Base-by-base conservation (phyloP, 1,140 invertebrate species). In the Trichonephila inaurata region DNA sequence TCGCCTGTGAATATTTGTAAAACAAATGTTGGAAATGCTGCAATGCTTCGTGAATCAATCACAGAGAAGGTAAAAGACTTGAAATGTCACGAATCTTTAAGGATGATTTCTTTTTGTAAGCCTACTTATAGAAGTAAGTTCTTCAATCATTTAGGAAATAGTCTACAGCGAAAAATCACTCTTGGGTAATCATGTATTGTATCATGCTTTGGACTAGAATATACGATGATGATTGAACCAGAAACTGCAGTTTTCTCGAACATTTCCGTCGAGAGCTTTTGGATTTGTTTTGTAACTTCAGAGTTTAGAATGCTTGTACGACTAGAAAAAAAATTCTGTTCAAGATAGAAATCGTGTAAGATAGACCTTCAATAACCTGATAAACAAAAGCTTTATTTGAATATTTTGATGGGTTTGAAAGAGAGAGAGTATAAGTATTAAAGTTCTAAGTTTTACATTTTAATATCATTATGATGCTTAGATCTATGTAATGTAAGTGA, bases 151-250 rank as follows among this genome's bases (percentile, higher is more conserved):
- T 77, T 77, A 77, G 72, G 18, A 77, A 77, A 77, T 77, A 28
- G 28, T 77, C 72, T 40, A 40, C 72, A 19, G 72, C 33, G 72
- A 19, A 77, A 28, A 77, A 77, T 33, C 16, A 77, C 72, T 77
- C 28, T 12, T 33, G 28, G 72, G 72, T 77, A 77, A 77, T 77
- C 72, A 33, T 77, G 16, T 77, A 77, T 33, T 6, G 72, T 16
- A 77, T 40, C 72, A 40, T 77, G 28, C 72, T 28, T 28, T 77
- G 28, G 14, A 77, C 28, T 77, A 19, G 72, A 77, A 77, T 77
- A 77, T 77, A 77, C 72, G 28, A 77, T 51, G 72, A 77, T 77
- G 72, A 77, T 77, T 77, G 72, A 77, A 77, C 72, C 3, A 33
- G 72, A 77, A 77, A 77, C 28, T 77, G 72, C 28, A 77, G 72